These are phyloP conservation scores for Acridotheres tristis DNA, from an alignment of 2,797 vertebrate species.

Conservation along the genomic window DNA sequence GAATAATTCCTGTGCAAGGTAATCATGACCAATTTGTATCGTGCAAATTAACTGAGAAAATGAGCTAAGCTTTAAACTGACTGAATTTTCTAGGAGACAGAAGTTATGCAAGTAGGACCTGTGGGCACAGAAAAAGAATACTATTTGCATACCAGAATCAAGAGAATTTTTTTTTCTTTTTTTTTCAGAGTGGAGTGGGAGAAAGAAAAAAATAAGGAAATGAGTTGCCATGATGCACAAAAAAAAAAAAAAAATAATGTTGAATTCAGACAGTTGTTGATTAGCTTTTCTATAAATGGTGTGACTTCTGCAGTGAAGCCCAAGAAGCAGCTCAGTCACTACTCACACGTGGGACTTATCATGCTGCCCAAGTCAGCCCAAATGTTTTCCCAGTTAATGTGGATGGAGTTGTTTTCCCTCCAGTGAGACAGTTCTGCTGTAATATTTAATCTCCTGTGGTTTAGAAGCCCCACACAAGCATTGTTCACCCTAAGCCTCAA, in stretches of 20 bases:
- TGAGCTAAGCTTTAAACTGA: not conserved
- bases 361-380: fast-evolving
- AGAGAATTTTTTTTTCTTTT: not conserved
- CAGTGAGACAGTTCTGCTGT: not conserved
- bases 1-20: not conserved
- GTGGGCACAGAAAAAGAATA: not conserved
- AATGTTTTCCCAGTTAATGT: not conserved
- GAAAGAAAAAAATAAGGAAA: not conserved
- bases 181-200: fast-evolving
- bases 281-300: not conserved
- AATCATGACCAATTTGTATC: not conserved
- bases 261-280: not conserved
- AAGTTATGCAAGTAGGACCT: not conserved
- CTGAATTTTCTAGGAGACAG: not conserved
- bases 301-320: not conserved
- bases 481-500: not conserved
- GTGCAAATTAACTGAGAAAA: not conserved
- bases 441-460: not conserved
- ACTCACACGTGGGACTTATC: not conserved
- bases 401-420: not conserved
- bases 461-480: not conserved
- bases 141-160: not conserved
- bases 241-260: not conserved
- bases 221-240: not conserved
- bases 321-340: not conserved